Evolutionary conservation across 1,140 invertebrate species (phyloP).

Genomic region (Idris sp.): DNA sequence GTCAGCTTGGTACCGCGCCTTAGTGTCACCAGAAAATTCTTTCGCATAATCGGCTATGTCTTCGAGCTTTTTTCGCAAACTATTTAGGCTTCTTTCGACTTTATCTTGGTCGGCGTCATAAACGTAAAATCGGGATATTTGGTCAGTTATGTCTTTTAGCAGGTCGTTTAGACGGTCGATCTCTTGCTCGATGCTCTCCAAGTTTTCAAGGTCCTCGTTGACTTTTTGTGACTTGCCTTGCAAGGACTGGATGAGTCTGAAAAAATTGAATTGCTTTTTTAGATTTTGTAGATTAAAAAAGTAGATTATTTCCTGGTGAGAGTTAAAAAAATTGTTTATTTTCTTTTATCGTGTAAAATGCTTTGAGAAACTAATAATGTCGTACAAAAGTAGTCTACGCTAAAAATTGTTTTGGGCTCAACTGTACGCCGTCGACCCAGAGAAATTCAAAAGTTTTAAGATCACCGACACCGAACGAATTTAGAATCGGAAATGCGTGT

Average conservation of each 20-base stretch:
- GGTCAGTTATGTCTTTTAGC: conserved; percentile 81
- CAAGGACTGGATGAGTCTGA: conserved; percentile 79
- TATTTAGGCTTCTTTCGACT: conserved; percentile 78
- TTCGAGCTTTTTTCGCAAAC: conserved; percentile 77
- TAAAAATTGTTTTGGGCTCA: conserved; percentile 50
- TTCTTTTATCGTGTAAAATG: too few relatives aligned
- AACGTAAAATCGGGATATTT: conserved; percentile 84
- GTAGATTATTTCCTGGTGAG: too few relatives aligned
- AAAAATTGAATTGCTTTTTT: conserved; percentile 19
- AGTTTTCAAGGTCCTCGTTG: conserved; percentile 80
- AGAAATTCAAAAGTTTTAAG: conserved; percentile 60
- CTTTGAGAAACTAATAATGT: too few relatives aligned
- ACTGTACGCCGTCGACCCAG: conserved; percentile 28
- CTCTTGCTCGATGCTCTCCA: conserved; percentile 80
- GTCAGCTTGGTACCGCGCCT: conserved; percentile 83
- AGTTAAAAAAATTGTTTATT: too few relatives aligned
- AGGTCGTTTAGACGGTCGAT: conserved; percentile 82
- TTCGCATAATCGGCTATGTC: conserved; percentile 80
- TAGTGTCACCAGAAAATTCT: conserved; percentile 82
- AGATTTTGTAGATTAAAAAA: too few relatives aligned
- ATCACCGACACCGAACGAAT: conserved; percentile 67
- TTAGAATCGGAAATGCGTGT: conserved; percentile 77
- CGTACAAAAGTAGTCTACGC: conserved; percentile 15
- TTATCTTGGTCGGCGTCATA: conserved; percentile 83
- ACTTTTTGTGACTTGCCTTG: conserved; percentile 80